A percentile compares a stretch with the other conserved stretches of the same genome.
Evolutionary conservation across 2,888 invertebrate species (phyloP).

Genomic region (Tetrapedia diversipes): DNA sequence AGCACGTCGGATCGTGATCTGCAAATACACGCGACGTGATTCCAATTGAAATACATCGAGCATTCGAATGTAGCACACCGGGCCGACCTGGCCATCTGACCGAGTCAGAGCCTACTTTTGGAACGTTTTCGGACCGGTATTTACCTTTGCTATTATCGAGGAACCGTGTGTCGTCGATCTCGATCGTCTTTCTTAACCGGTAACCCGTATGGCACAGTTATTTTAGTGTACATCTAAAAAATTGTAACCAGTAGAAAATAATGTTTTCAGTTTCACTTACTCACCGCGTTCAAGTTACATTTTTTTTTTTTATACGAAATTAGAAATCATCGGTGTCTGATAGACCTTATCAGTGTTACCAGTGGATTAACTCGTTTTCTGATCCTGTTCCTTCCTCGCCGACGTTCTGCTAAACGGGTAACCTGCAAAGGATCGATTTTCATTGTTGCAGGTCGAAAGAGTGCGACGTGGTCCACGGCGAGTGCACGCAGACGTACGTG

Average conservation of each 20-base stretch:
- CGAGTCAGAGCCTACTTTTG: slow-evolving; percentile 56
- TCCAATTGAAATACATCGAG: slow-evolving; percentile 61
- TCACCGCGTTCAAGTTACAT: too few relatives aligned
- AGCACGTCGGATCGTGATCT: slow-evolving; percentile 38
- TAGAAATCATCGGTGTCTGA: too few relatives aligned
- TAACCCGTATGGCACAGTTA: too few relatives aligned
- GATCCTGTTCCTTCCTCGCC: too few relatives aligned
- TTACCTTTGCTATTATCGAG: slow-evolving; percentile 11
- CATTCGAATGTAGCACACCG: slow-evolving; percentile 66
- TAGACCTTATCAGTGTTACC: too few relatives aligned
- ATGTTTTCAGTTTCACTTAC: too few relatives aligned
- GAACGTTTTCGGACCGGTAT: slow-evolving; percentile 40
- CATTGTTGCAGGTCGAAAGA: slow-evolving; percentile 89
- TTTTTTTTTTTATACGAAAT: too few relatives aligned
- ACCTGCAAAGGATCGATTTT: background rate
- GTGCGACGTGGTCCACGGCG: slow-evolving; percentile 94
- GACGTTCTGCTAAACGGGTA: too few relatives aligned
- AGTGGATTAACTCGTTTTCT: too few relatives aligned
- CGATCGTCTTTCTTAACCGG: too few relatives aligned
- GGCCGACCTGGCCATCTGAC: slow-evolving; percentile 53
- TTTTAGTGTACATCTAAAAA: too few relatives aligned
- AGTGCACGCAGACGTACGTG: slow-evolving; percentile 96
- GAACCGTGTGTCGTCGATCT: background rate
- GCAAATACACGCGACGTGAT: slow-evolving; percentile 21
- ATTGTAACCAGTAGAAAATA: too few relatives aligned